Conservation (phyloP, 2,113 vertebrate species). For the Nyctibius bracteatus region DNA sequence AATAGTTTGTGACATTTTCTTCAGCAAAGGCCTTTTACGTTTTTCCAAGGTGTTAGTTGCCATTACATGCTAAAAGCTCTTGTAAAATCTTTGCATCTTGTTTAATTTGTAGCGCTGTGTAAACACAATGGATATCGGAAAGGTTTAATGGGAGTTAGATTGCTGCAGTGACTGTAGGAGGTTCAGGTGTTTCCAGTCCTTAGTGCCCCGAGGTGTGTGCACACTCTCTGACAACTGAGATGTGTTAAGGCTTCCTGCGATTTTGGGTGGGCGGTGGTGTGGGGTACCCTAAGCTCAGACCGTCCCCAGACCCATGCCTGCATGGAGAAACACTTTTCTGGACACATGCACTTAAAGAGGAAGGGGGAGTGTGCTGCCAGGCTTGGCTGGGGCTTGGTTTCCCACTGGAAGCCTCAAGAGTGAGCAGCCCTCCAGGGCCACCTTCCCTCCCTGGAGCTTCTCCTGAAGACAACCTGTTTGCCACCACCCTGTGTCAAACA, state of each 20-base stretch:
- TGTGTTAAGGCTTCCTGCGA: neutral
- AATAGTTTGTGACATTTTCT: neutral
- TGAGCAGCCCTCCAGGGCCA: neutral
- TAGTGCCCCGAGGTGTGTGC: neutral
- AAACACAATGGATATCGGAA: neutral
- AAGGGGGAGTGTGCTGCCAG: neutral
- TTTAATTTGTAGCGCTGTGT: neutral
- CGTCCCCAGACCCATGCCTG: neutral
- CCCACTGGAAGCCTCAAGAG: neutral
- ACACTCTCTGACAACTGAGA: neutral
- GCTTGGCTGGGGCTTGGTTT: neutral
- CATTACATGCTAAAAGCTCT: neutral
- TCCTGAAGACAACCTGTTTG: neutral
- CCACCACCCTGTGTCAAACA: neutral
- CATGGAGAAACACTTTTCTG: neutral
- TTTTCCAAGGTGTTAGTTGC: neutral
- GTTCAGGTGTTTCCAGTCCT: neutral
- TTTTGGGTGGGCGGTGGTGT: neutral
- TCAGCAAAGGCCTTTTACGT: neutral
- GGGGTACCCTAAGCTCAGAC: neutral
- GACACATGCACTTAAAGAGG: neutral
- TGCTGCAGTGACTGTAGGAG: neutral
- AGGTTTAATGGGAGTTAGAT: neutral
- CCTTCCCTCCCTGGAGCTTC: neutral
- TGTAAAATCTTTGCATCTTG: neutral